A percentile compares a stretch with the other conserved stretches of the same genome.
Evolutionary conservation across 1,140 invertebrate species (phyloP).

Genomic region (Protaetia brevitarsis): DNA sequence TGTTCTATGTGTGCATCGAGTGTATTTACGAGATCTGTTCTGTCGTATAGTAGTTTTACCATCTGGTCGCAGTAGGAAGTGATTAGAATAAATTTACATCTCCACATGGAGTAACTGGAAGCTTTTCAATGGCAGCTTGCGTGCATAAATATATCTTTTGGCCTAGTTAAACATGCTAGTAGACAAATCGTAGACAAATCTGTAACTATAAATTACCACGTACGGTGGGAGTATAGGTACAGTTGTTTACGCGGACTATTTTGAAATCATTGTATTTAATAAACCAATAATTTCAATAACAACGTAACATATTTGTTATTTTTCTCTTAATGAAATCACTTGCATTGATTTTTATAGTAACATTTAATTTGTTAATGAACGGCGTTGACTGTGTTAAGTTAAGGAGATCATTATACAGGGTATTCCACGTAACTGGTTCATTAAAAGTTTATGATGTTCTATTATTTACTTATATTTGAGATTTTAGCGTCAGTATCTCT

Average conservation of each 20-base stretch:
- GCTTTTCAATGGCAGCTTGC: background rate
- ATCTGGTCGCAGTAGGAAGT: slow-evolving; percentile 10
- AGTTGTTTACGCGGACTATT: background rate
- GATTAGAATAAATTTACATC: slow-evolving; percentile 17
- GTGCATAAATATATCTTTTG: background rate
- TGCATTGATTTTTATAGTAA: too few species aligned
- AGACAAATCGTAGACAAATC: slow-evolving; percentile 17
- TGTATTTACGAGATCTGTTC: background rate
- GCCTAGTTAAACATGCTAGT: background rate
- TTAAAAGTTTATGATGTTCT: too few species aligned
- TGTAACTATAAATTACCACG: slow-evolving; percentile 9
- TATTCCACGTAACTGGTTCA: too few species aligned
- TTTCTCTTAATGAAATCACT: too few species aligned
- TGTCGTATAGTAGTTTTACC: background rate
- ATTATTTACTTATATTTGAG: too few species aligned
- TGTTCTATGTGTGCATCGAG: background rate
- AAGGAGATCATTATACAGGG: too few species aligned
- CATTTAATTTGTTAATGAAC: too few species aligned
- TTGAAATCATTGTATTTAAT: too few species aligned
- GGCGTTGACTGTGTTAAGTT: too few species aligned
- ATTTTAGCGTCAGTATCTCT: too few species aligned
- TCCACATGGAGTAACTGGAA: slow-evolving; percentile 3
- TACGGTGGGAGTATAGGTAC: background rate
- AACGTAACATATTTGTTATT: too few species aligned
- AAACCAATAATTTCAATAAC: too few species aligned